Evolutionary conservation across 2,797 vertebrate genomes (phyloP).

Genomic region (Chromis chromis): DNA sequence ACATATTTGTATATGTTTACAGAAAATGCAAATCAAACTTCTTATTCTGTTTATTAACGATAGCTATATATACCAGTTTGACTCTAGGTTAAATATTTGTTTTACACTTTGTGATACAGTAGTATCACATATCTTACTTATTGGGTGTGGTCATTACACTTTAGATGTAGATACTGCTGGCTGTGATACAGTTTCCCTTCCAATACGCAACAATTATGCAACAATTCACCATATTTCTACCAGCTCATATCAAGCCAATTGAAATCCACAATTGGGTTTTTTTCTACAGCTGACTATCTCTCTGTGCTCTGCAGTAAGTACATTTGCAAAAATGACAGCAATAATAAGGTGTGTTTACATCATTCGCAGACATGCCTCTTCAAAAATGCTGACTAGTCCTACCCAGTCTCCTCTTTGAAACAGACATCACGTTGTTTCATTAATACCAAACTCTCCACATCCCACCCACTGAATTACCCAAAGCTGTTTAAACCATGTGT

Average conservation of each 20-base stretch:
- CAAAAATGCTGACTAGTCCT: constrained; percentile 54
- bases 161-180: not conserved
- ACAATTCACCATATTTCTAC: constrained; percentile 7
- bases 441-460: constrained; percentile 59
- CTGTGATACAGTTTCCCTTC: not conserved
- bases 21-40: not conserved
- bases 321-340: not conserved
- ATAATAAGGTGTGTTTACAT: constrained; percentile 27
- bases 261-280: not conserved
- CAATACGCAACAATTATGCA: constrained; percentile 6
- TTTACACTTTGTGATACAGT: not conserved
- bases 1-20: not conserved
- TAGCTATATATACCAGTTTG: not conserved
- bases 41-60: not conserved
- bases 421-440: constrained; percentile 68
- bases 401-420: constrained; percentile 50
- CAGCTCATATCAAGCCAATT: constrained; percentile 8
- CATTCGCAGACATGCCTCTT: constrained; percentile 9
- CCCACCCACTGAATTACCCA: constrained; percentile 62
- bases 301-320: constrained; percentile 17
- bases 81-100: not conserved
- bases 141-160: constrained; percentile 7
- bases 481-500: constrained; percentile 42
- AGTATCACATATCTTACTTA: not conserved
- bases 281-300: constrained; percentile 10